Evolutionary conservation across 1,140 invertebrate species (phyloP), one percentile per base, ranked within the genome.

Genomic region (Andrena cerasifolii): DNA sequence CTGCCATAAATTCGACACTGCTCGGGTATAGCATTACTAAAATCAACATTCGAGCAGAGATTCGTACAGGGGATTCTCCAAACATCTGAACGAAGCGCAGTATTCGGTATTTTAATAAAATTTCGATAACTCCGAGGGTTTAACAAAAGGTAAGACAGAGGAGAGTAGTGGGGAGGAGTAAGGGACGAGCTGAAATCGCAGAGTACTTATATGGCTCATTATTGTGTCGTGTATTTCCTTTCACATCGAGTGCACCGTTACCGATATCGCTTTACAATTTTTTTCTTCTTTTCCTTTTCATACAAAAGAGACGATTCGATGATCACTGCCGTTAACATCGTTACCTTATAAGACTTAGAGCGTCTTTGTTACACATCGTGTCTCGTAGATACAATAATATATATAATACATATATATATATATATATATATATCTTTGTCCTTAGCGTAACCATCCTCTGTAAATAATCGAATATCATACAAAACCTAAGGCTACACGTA

Each of bases 191-290:
- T 43, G 16, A 61, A 71, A 77, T 77, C 24, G 45, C 56, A n/a
- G 66, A 14, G 47, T 59, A n/a, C n/a, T n/a, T n/a, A n/a, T n/a
- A 67, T 66, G 51, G 67, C 33, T 84, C 56, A 31, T 85, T 80
- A 83, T 79, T 85, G 78, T 85, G 63, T 83, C 72, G 65, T 83
- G 78, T 84, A 84, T 84, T 85, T 86, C 83, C 47, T 86, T 86
- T 84, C 82, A 87, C 86, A 86, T 87, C 79, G 61, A 87, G 85
- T 87, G 84, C 82, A 86, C 84, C 85, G 78, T 83, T 85, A 80
- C 65, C 73, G 77, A 82, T 84, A 84, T 81, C 82, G 72, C 63
- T 86, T 87, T 82, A 84, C 73, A 83, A 85, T 31, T 85, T 59
- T 83, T 72, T 53, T 61, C 21, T 61, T 28, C 43, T 21, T 62